Evolutionary conservation across 2,113 vertebrate genomes (phyloP).

Genomic region (Neotoma lepida): DNA sequence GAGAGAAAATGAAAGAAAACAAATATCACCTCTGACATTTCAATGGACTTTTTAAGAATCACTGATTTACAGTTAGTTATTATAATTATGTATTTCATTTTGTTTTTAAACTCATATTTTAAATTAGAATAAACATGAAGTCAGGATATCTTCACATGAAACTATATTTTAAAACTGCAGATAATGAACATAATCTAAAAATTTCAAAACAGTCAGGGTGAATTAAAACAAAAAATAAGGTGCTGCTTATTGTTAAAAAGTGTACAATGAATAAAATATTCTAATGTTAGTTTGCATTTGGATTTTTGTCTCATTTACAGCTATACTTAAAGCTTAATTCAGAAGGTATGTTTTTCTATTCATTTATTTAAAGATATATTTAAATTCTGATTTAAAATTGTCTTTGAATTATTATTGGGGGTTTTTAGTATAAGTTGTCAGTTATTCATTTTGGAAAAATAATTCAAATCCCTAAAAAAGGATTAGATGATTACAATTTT

Average conservation of each 20-base stretch:
- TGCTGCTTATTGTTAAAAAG: neutral
- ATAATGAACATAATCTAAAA: neutral
- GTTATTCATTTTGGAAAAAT: conserved; percentile 12
- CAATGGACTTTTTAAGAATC: neutral
- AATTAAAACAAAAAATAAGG: neutral
- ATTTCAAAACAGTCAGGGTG: conserved; percentile 22
- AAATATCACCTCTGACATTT: neutral
- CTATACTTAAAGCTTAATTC: neutral
- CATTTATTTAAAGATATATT: neutral
- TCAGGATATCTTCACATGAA: neutral
- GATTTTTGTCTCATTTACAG: neutral
- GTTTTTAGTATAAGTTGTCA: neutral
- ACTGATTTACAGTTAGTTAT: neutral
- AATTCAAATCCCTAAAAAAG: conserved; percentile 8
- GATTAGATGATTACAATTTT: conserved; percentile 30
- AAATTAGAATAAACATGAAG: neutral
- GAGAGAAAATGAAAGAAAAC: neutral
- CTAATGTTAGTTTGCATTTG: neutral
- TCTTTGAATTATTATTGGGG: neutral
- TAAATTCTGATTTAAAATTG: conserved; percentile 26
- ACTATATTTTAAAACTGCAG: neutral
- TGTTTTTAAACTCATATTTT: neutral
- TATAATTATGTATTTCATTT: neutral
- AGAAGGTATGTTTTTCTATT: neutral
- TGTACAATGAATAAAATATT: neutral